Evolutionary conservation across 1,140 invertebrate species (phyloP).

Genomic region (Trichogramma pretiosum): DNA sequence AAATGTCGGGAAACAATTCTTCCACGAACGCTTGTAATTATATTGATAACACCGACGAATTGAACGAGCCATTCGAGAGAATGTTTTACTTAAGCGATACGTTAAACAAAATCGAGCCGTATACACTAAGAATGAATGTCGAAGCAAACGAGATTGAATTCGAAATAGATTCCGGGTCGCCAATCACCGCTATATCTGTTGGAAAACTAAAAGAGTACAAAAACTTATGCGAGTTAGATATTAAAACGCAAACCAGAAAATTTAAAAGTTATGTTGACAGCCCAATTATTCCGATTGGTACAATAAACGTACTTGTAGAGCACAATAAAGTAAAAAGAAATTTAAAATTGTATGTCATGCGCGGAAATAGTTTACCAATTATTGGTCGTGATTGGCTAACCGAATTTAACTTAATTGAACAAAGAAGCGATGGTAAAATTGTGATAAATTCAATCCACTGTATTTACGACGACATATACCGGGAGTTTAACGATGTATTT

Average conservation of each 20-base stretch:
- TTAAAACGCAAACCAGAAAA: neutral
- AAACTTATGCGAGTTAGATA: neutral
- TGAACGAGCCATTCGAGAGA: too few relatives aligned
- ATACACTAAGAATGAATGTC: too few relatives aligned
- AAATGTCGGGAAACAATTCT: too few relatives aligned
- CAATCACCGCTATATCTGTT: conserved; percentile 5
- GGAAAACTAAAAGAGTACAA: too few relatives aligned
- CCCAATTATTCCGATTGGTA: conserved; percentile 11
- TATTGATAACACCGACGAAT: too few relatives aligned
- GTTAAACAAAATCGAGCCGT: too few relatives aligned
- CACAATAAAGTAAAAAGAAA: neutral
- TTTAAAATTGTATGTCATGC: conserved; percentile 16
- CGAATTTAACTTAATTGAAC: neutral
- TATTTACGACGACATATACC: neutral
- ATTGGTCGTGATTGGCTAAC: conserved; percentile 16
- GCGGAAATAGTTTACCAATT: conserved; percentile 10
- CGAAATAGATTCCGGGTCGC: conserved; percentile 14
- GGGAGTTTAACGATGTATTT: neutral
- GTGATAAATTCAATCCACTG: neutral
- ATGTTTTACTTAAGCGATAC: too few relatives aligned
- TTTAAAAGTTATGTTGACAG: conserved; percentile 3
- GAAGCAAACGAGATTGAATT: too few relatives aligned
- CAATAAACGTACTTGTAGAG: conserved; percentile 7
- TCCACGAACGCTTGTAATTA: too few relatives aligned
- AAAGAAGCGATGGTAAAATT: neutral